These are phyloP conservation scores for Chironomus tentans DNA, from an alignment of 2,888 invertebrate genomes.

Conservation along the genomic window DNA sequence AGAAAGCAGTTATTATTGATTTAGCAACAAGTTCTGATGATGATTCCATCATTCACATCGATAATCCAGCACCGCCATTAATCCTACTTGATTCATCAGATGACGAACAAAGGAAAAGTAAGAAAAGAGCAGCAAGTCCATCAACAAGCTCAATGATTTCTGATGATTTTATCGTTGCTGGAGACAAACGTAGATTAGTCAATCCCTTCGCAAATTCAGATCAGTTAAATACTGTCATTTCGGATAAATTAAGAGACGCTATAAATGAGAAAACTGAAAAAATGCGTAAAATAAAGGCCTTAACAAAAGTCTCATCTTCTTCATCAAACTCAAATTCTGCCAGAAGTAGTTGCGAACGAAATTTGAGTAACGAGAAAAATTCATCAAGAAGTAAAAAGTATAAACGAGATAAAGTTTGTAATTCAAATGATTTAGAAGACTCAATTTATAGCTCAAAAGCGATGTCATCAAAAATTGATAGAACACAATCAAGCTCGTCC, in stretches of 20 bases:
- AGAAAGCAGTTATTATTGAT: background rate
- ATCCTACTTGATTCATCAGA: slow-evolving; percentile 37
- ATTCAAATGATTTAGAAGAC: background rate
- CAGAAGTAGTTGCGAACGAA: slow-evolving; percentile 13
- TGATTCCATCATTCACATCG: slow-evolving; percentile 35
- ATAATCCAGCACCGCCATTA: slow-evolving; percentile 35
- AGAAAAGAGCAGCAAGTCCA: slow-evolving; percentile 15
- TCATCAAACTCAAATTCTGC: slow-evolving; percentile 4
- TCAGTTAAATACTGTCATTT: background rate
- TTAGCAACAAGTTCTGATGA: slow-evolving; percentile 26
- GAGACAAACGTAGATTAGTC: slow-evolving; percentile 35
- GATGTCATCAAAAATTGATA: background rate
- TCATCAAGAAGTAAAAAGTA: background rate
- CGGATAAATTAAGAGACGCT: background rate
- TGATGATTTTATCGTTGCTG: slow-evolving; percentile 41
- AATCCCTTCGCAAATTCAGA: background rate
- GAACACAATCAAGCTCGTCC: background rate
- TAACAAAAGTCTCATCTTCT: slow-evolving; percentile 12
- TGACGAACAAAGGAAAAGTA: slow-evolving; percentile 28
- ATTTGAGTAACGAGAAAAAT: background rate
- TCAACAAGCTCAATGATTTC: slow-evolving; percentile 36
- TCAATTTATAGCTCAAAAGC: slow-evolving; percentile 11
- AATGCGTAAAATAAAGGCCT: background rate
- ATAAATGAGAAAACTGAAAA: background rate
- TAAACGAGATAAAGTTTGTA: too few relatives aligned